phyloP scores from a whole-genome alignment of 2,113 vertebrate genomes.

The Xyrauchen texanus region DNA sequence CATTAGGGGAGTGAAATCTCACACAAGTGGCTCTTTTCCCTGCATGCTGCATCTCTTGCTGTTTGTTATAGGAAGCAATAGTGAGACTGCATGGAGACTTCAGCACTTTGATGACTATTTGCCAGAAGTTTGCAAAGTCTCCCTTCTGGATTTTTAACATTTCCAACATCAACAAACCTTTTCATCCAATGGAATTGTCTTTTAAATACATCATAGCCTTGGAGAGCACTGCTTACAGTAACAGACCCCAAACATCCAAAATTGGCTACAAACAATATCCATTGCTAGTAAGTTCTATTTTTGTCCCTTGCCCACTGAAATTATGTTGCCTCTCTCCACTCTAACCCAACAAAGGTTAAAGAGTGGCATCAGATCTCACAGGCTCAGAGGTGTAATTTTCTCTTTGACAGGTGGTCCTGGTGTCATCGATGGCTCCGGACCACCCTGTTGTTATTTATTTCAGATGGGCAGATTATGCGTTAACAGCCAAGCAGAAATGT shows the following conservation, averaged over 20 bases:
- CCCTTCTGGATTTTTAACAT: not conserved
- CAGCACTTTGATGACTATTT: not conserved
- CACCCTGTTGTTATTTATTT: conserved; percentile 14
- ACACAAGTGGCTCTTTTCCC: conserved; percentile 1
- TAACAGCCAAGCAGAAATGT: conserved; percentile 6
- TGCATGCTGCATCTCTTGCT: not conserved
- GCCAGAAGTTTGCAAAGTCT: not conserved
- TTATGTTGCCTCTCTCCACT: too few relatives aligned
- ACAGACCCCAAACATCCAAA: too few relatives aligned
- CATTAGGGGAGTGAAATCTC: not conserved
- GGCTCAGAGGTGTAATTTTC: not conserved
- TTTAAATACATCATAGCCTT: not conserved
- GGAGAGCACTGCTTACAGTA: too few relatives aligned
- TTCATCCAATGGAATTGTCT: not conserved
- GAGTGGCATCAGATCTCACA: not conserved
- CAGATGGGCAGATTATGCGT: conserved; percentile 3
- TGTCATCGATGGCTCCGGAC: not conserved
- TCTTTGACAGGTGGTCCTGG: conserved; percentile 9
- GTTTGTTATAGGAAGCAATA: conserved; percentile 3
- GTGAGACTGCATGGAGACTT: conserved; percentile 2
- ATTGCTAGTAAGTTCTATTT: too few relatives aligned
- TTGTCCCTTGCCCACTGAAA: too few relatives aligned
- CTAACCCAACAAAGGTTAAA: not conserved
- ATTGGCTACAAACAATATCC: not conserved
- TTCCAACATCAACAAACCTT: conserved; percentile 2